Percentiles rank a stretch among this genome's conserved stretches.
phyloP scores from a whole-genome alignment of 2,797 vertebrate species.

The Ptychadena robeensis region DNA sequence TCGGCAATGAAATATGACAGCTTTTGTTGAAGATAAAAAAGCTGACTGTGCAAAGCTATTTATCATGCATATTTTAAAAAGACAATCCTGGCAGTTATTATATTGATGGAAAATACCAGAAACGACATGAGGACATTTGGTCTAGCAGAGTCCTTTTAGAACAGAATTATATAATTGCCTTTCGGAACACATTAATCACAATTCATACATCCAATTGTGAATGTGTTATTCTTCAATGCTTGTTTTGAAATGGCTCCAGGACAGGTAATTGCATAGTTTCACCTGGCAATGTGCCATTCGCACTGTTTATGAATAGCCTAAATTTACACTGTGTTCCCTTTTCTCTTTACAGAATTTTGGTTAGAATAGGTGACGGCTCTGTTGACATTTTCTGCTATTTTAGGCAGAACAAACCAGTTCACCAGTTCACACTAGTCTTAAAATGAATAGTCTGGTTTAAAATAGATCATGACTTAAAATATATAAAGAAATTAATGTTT shows the following conservation, averaged over 20 bases:
- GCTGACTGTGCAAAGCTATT: slow-evolving; percentile 52
- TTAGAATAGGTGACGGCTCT: not conserved
- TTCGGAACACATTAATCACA: slow-evolving; percentile 61
- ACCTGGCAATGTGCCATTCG: slow-evolving; percentile 34
- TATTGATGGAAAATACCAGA: slow-evolving; percentile 54
- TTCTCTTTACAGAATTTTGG: slow-evolving; percentile 13
- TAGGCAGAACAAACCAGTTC: not conserved
- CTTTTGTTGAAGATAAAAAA: slow-evolving; percentile 33
- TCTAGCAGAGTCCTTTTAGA: slow-evolving; percentile 52
- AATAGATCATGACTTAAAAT: too few relatives aligned
- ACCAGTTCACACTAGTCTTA: too few relatives aligned
- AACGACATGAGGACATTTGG: slow-evolving; percentile 52
- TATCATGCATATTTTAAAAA: slow-evolving; percentile 59
- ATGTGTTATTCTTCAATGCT: slow-evolving; percentile 52
- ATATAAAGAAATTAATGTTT: too few relatives aligned
- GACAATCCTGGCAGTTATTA: slow-evolving; percentile 55
- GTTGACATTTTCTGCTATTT: slow-evolving; percentile 17
- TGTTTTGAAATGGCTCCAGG: slow-evolving; percentile 37
- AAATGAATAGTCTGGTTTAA: too few relatives aligned
- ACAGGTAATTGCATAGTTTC: slow-evolving; percentile 56
- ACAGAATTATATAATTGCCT: slow-evolving; percentile 59
- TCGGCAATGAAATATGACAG: slow-evolving; percentile 47
- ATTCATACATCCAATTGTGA: slow-evolving; percentile 55
- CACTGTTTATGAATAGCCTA: slow-evolving; percentile 14
- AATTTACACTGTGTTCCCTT: slow-evolving; percentile 25